Evolutionary conservation across 2,888 invertebrate species (phyloP).

Genomic region (Lathronympha strigana): DNA sequence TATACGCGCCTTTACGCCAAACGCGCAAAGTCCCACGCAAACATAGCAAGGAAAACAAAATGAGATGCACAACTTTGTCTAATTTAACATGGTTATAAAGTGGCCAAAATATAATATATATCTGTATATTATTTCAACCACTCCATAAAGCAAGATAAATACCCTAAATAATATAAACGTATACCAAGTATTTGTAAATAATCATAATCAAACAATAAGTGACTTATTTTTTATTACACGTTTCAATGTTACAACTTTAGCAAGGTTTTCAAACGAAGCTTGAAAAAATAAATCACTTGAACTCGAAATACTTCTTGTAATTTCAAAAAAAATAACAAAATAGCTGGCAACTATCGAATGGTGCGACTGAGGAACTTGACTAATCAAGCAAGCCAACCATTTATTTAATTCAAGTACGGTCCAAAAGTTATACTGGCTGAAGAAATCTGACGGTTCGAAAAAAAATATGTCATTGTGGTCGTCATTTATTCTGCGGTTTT

Average conservation of each 20-base stretch:
- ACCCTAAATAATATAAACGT: background rate
- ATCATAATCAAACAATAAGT: conserved; percentile 4
- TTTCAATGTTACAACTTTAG: background rate
- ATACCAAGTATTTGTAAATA: background rate
- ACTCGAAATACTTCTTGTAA: background rate
- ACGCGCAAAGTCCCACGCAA: conserved; percentile 74
- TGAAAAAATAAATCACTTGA: conserved; percentile 10
- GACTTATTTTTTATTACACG: background rate
- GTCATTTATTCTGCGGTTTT: no score
- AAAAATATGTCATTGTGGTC: no score
- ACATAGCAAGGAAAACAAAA: conserved; percentile 81
- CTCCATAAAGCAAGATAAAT: conserved; percentile 27
- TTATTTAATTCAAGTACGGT: background rate
- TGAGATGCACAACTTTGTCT: conserved; percentile 61
- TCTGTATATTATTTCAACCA: conserved; percentile 25
- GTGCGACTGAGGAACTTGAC: no score
- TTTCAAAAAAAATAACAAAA: conserved; percentile 1
- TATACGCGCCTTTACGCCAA: conserved; percentile 79
- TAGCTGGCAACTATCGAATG: no score
- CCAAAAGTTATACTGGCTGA: no score
- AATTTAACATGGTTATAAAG: conserved; percentile 29
- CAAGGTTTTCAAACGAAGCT: background rate
- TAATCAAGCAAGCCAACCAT: background rate
- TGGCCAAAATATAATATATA: conserved; percentile 29
- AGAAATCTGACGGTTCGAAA: no score